Evolutionary conservation across 92 coral and sea anemone genomes (phyloP).

Genomic region (Heteractis magnifica): DNA sequence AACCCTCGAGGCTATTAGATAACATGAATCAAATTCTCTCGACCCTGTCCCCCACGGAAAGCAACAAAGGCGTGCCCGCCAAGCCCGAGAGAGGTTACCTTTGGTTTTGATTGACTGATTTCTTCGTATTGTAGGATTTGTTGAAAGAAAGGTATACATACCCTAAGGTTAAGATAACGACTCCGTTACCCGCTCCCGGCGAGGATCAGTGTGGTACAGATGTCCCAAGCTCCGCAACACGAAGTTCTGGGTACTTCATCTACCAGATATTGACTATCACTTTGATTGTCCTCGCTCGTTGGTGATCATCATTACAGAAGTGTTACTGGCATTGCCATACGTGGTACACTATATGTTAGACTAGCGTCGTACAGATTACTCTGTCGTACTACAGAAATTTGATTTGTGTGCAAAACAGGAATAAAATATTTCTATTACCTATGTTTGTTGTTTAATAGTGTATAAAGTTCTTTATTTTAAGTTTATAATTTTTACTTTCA

Average conservation of each 20-base stretch:
- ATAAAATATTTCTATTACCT: too few relatives aligned
- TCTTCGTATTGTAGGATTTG: background rate
- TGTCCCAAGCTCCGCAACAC: constrained; percentile 10
- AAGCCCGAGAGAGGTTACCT: background rate
- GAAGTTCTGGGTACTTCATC: background rate
- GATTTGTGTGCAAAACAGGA: too few relatives aligned
- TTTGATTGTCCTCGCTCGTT: background rate
- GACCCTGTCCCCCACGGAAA: background rate
- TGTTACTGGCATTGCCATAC: too few relatives aligned
- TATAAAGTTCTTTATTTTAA: too few relatives aligned
- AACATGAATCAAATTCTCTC: background rate
- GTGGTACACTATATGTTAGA: too few relatives aligned
- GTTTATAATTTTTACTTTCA: too few relatives aligned
- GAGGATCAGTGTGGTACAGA: background rate
- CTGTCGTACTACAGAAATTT: too few relatives aligned
- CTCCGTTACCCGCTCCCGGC: constrained; percentile 22
- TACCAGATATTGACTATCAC: background rate
- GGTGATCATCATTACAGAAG: background rate
- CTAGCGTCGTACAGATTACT: too few relatives aligned
- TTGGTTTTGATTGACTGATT: background rate
- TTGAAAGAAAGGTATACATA: background rate
- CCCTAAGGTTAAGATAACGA: constrained; percentile 19
- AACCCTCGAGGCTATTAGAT: too few relatives aligned
- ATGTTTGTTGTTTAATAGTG: too few relatives aligned
- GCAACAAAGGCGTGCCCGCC: background rate